Percentiles rank a stretch among this genome's conserved stretches.
Evolutionary conservation across 2,888 invertebrate genomes (phyloP).

Genomic region (Drosophila longiperda): DNA sequence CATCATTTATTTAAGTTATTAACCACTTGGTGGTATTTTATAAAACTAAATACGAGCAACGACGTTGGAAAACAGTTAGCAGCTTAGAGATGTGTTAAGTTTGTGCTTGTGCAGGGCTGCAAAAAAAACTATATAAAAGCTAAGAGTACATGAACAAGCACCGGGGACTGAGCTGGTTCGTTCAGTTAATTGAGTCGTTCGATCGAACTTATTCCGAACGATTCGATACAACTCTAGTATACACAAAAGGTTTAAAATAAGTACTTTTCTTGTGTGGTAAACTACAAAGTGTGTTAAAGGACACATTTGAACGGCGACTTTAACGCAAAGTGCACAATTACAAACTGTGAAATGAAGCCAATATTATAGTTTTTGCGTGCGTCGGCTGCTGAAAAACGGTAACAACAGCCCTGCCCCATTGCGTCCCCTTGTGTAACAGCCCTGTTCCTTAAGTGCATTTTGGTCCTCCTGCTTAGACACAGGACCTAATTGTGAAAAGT

Average conservation of each 20-base stretch:
- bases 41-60: neutral
- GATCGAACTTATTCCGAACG: conserved; percentile 44
- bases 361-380: conserved; percentile 65
- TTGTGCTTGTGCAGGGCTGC: conserved; percentile 13
- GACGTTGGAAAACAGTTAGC: neutral
- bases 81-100: neutral
- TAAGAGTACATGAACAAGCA: conserved; percentile 4
- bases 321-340: conserved; percentile 34
- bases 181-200: conserved; percentile 34
- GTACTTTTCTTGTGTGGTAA: conserved; percentile 70
- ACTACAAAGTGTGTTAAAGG: conserved; percentile 44
- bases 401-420: conserved; percentile 67
- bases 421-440: conserved; percentile 70
- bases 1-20: neutral
- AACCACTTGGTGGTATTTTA: neutral
- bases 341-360: conserved; percentile 50
- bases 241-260: conserved; percentile 77
- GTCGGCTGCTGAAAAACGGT: conserved; percentile 73
- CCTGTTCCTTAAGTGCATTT: conserved; percentile 43
- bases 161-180: conserved; percentile 1
- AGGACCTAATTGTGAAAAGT: conserved; percentile 57
- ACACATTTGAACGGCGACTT: conserved; percentile 45
- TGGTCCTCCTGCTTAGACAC: conserved; percentile 44
- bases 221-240: conserved; percentile 65
- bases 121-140: neutral